Conservation (phyloP, 1,140 invertebrate genomes). For the Teleopsis dalmanni region DNA sequence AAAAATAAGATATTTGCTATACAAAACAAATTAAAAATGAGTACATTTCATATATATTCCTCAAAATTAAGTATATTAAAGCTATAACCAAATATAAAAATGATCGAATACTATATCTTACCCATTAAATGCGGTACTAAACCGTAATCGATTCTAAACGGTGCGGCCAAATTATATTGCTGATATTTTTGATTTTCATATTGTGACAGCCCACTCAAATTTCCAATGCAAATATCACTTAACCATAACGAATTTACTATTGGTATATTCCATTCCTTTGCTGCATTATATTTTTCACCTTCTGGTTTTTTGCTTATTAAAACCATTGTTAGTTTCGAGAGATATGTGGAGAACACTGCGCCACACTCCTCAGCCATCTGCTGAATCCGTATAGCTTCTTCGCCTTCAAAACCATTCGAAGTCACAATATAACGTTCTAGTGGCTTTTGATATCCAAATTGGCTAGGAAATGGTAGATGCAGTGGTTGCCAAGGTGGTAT, state of each 20-base stretch:
- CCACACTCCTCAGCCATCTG: constrained; percentile 77
- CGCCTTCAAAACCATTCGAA: constrained; percentile 76
- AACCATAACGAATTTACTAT: constrained; percentile 91
- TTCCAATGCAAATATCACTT: constrained; percentile 85
- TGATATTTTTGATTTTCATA: constrained; percentile 80
- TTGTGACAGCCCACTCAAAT: constrained; percentile 72
- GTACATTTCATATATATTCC: no score
- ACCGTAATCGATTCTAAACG: constrained; percentile 80
- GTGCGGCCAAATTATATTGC: constrained; percentile 69
- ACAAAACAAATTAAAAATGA: no score
- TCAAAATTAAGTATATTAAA: neutral
- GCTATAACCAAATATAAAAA: neutral
- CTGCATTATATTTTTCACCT: constrained; percentile 80
- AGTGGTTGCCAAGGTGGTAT: constrained; percentile 84
- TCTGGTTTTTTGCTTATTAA: constrained; percentile 70
- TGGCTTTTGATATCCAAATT: constrained; percentile 60
- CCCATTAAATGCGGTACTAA: constrained; percentile 85
- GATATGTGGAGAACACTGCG: constrained; percentile 70
- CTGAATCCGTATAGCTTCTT: constrained; percentile 72
- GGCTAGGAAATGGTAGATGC: constrained; percentile 81
- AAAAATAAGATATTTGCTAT: neutral
- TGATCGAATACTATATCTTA: constrained; percentile 45
- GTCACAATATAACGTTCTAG: constrained; percentile 65
- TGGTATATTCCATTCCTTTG: constrained; percentile 79
- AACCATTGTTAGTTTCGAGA: constrained; percentile 66